phyloP scores from a whole-genome alignment of 2,888 invertebrate genomes.

The Nematopogon swammerdamellus region DNA sequence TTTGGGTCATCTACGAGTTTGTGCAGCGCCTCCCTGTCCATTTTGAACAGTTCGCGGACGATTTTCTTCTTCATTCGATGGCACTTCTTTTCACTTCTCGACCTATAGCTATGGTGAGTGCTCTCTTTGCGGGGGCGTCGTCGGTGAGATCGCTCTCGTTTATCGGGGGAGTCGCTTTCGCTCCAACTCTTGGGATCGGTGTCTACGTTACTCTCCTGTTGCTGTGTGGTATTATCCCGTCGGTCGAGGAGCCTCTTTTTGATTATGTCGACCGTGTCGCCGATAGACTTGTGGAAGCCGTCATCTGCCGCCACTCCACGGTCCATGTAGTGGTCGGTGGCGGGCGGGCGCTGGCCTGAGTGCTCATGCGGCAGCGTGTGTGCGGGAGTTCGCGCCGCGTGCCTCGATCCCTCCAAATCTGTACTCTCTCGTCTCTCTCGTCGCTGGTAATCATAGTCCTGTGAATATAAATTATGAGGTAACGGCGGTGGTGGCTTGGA shows the following conservation, averaged over 20 bases:
- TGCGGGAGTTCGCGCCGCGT: too few species aligned
- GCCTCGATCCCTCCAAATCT: too few species aligned
- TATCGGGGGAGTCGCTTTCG: slow-evolving; percentile 10
- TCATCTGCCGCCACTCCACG: slow-evolving; percentile 26
- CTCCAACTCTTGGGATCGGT: slow-evolving; percentile 6
- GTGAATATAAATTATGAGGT: background rate
- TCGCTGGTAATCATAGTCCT: background rate
- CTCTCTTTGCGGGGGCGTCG: slow-evolving; percentile 27
- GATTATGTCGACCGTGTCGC: slow-evolving; percentile 45
- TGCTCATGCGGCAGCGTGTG: slow-evolving; percentile 21
- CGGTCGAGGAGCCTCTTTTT: slow-evolving; percentile 33
- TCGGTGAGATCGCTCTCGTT: slow-evolving; percentile 16
- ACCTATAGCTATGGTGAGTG: slow-evolving; percentile 20
- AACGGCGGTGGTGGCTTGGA: background rate
- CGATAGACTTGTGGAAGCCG: slow-evolving; percentile 38
- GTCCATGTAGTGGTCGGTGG: slow-evolving; percentile 42
- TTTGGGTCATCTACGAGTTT: slow-evolving; percentile 47
- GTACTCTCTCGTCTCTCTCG: too few species aligned
- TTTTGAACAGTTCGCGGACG: slow-evolving; percentile 46
- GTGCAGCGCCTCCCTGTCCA: slow-evolving; percentile 48
- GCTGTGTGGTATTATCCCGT: slow-evolving; percentile 21
- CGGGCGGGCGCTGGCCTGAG: slow-evolving; percentile 39
- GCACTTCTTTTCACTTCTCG: slow-evolving; percentile 28
- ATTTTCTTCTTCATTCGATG: slow-evolving; percentile 47
- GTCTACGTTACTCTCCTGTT: slow-evolving; percentile 17